Conservation (phyloP, 2,888 invertebrate species). For the Hipparchia semele region DNA sequence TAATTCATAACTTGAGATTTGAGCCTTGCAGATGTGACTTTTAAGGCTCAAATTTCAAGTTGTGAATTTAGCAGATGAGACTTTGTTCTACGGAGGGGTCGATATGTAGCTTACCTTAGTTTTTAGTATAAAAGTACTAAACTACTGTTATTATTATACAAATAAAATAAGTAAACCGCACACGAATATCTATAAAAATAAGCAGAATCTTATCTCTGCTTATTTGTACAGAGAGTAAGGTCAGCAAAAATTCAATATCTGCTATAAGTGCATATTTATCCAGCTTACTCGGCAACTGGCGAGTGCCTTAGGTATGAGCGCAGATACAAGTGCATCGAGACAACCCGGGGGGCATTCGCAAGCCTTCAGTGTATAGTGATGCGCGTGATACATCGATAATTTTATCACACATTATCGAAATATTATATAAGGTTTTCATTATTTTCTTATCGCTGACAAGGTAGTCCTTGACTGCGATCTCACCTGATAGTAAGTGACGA, state of each 20-base stretch:
- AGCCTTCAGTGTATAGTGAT: constrained; percentile 16
- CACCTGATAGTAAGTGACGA: too few species aligned
- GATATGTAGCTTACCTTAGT: too few species aligned
- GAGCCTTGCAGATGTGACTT: too few species aligned
- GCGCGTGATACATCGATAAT: constrained; percentile 11
- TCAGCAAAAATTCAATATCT: constrained; percentile 19
- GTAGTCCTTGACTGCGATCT: too few species aligned
- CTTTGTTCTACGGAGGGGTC: too few species aligned
- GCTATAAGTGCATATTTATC: constrained; percentile 28
- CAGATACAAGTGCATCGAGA: constrained; percentile 30
- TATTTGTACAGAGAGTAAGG: neutral
- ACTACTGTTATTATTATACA: too few species aligned
- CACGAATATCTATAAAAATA: neutral
- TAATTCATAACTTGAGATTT: too few species aligned
- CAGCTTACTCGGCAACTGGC: constrained; percentile 24
- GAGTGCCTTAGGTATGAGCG: constrained; percentile 18
- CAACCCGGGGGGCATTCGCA: constrained; percentile 35
- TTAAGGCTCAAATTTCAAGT: too few species aligned
- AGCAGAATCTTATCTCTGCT: neutral
- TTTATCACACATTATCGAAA: neutral
- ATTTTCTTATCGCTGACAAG: neutral
- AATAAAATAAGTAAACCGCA: neutral
- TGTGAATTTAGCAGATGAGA: too few species aligned
- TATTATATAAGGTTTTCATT: neutral
- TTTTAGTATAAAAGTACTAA: too few species aligned